phyloP scores from a whole-genome alignment of 2,113 vertebrate species.

The Tiliqua scincoides region DNA sequence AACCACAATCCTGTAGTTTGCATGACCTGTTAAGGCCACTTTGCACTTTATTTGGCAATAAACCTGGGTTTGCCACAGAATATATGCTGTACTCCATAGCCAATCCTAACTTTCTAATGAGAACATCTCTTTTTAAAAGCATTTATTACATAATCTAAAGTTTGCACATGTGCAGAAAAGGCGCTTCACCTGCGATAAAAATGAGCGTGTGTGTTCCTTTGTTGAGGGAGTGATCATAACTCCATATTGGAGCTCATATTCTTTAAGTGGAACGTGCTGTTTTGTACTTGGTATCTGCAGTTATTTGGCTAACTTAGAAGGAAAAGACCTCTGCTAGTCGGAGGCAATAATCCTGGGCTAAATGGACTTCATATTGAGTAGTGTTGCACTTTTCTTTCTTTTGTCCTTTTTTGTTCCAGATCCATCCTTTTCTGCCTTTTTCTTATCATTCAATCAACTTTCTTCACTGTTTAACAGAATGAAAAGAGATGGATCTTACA shows the following conservation, averaged over 20 bases:
- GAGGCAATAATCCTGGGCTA: background rate
- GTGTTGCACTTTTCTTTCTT: no score
- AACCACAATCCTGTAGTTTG: background rate
- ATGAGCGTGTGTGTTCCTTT: no score
- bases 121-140: no score
- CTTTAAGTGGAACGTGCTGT: background rate
- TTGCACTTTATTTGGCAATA: background rate
- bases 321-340: background rate
- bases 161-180: background rate
- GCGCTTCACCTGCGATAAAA: no score
- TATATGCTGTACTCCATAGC: no score
- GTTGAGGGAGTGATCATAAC: background rate
- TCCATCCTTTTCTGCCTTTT: background rate
- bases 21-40: background rate
- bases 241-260: background rate
- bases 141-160: no score
- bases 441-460: background rate
- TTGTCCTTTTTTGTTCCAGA: background rate
- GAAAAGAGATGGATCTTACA: background rate
- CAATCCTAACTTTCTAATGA: no score
- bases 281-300: background rate
- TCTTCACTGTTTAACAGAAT: background rate
- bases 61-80: background rate
- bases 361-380: background rate
- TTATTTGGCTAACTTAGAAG: background rate